These are phyloP conservation scores for Pristiophorus japonicus DNA, from an alignment of 2,113 vertebrate genomes.

Conservation along the genomic window DNA sequence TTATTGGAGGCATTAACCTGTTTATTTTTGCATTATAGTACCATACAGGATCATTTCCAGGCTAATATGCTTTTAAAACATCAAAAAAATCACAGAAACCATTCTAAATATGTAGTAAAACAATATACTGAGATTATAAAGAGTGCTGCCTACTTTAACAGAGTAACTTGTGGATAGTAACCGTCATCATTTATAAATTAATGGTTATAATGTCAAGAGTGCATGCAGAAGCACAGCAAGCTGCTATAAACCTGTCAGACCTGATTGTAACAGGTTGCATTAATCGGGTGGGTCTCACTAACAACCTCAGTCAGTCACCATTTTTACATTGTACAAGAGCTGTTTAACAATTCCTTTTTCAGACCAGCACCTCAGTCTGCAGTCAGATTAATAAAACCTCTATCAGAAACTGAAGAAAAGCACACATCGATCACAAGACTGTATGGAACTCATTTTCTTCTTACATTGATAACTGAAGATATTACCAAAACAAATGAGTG, in stretches of 20 bases:
- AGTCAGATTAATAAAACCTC: not conserved
- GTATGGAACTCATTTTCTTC: not conserved
- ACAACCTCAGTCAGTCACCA: constrained; percentile 4
- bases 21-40: not conserved
- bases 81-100: not conserved
- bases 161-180: not conserved
- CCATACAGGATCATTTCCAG: not conserved
- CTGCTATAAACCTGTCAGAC: constrained; percentile 4
- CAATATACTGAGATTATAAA: not conserved
- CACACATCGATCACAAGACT: not conserved
- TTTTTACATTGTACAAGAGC: not conserved
- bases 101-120: not conserved
- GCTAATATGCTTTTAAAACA: too few species aligned
- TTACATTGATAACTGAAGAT: not conserved
- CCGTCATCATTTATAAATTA: too few species aligned
- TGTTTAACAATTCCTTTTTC: not conserved
- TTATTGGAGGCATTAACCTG: not conserved
- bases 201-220: not conserved
- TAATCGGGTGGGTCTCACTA: constrained; percentile 5
- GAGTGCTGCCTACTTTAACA: not conserved
- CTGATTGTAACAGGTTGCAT: constrained; percentile 8
- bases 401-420: not conserved
- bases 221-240: too few species aligned
- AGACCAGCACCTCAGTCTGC: not conserved
- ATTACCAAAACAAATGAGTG: not conserved